Conservation (phyloP, 2,888 invertebrate species). For the Polyploca ridens region DNA sequence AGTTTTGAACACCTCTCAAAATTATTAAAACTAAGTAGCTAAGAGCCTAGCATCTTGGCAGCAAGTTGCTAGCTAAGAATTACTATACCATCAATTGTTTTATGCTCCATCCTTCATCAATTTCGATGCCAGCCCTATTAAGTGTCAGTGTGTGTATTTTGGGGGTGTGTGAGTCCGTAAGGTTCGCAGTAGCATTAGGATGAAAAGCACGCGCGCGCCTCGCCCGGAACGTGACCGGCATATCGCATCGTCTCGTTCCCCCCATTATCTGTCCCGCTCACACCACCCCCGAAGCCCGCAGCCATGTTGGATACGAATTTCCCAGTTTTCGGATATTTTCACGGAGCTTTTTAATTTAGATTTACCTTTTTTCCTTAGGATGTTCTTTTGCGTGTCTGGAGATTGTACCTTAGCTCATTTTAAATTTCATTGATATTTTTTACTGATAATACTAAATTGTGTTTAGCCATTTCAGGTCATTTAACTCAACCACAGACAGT, state of each 20-base stretch:
- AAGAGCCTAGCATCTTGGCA: not conserved
- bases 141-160: slow-evolving; percentile 54
- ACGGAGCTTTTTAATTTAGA: slow-evolving; percentile 33
- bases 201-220: slow-evolving; percentile 81
- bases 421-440: not conserved
- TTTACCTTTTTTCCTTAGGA: slow-evolving; percentile 16
- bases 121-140: slow-evolving; percentile 22
- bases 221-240: slow-evolving; percentile 83
- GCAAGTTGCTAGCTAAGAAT: not conserved
- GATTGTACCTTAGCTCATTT: not conserved
- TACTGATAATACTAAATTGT: not conserved
- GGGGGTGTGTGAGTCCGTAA: slow-evolving; percentile 71
- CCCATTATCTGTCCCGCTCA: slow-evolving; percentile 73
- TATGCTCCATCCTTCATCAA: slow-evolving; percentile 1
- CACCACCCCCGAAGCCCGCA: slow-evolving; percentile 72
- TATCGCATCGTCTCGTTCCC: slow-evolving; percentile 80
- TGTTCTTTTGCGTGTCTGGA: slow-evolving; percentile 1
- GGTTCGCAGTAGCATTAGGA: slow-evolving; percentile 76
- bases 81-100: not conserved
- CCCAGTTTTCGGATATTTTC: slow-evolving; percentile 79
- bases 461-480: too few relatives aligned
- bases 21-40: not conserved
- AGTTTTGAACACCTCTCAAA: not conserved
- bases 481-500: too few relatives aligned
- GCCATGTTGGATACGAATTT: slow-evolving; percentile 80